Conservation (phyloP, 2,797 vertebrate species). For the Antrozous pallidus region DNA sequence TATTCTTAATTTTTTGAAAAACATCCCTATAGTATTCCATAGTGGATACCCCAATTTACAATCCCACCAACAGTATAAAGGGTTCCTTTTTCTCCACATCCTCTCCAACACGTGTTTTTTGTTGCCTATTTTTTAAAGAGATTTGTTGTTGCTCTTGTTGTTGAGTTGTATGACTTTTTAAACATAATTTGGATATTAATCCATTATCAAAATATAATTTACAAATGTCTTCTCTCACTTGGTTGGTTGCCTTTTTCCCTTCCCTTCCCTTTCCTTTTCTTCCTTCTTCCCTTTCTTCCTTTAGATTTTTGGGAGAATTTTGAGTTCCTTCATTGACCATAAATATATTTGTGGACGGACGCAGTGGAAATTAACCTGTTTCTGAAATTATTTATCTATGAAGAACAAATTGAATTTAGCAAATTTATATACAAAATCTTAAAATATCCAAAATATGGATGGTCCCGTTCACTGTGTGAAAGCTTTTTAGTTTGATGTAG, state of each 20-base stretch:
- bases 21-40: neutral
- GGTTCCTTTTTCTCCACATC: neutral
- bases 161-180: neutral
- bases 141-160: neutral
- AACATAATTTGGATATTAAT: neutral
- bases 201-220: neutral
- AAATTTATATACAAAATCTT: conserved; percentile 13
- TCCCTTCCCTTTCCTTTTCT: too few species aligned
- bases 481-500: neutral
- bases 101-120: neutral
- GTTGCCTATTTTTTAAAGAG: neutral
- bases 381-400: neutral
- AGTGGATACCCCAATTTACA: neutral
- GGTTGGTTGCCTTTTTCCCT: neutral
- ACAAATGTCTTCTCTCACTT: neutral
- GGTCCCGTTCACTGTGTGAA: too few species aligned
- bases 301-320: neutral
- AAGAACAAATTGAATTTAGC: neutral
- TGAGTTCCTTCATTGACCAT: neutral
- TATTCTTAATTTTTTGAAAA: neutral
- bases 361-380: neutral
- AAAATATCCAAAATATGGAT: neutral
- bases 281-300: too few species aligned
- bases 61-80: neutral
- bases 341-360: neutral